These are phyloP conservation scores for Pollenia angustigena DNA, from an alignment of 2,888 invertebrate genomes.

Conservation along the genomic window DNA sequence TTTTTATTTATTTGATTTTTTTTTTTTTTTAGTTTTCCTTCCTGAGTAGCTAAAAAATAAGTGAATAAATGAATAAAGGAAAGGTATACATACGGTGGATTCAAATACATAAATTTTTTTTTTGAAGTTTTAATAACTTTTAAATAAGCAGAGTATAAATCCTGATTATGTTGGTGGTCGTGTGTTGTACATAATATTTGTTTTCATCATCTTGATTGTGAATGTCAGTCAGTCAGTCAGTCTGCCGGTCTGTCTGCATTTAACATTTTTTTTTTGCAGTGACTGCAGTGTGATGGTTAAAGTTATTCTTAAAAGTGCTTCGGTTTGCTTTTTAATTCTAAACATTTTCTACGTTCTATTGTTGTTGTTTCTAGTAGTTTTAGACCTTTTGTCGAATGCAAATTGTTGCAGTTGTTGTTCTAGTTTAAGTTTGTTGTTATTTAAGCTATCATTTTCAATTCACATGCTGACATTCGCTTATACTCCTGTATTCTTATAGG, in stretches of 20 bases:
- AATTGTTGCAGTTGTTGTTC: conserved; percentile 12
- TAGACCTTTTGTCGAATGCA: conserved; percentile 41
- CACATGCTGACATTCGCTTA: conserved; percentile 21
- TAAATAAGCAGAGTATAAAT: not conserved
- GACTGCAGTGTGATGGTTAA: conserved; percentile 64
- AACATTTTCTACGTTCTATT: not conserved
- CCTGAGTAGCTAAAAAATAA: not conserved
- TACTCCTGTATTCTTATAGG: not conserved
- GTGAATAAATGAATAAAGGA: not conserved
- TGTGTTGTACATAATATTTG: not conserved
- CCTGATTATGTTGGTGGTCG: not conserved
- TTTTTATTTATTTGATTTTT: not conserved
- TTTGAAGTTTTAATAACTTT: conserved; percentile 7
- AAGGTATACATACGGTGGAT: not conserved
- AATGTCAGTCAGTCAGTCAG: conserved; percentile 1
- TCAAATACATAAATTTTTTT: not conserved
- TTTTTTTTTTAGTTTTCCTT: not conserved
- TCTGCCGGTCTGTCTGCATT: conserved; percentile 17
- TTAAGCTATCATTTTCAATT: conserved; percentile 15
- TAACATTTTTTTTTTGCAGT: not conserved
- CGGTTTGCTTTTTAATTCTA: conserved; percentile 7
- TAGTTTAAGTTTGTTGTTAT: conserved; percentile 26
- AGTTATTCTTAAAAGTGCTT: conserved; percentile 57
- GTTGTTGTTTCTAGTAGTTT: not conserved
- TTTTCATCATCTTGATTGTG: conserved; percentile 21